A percentile compares a stretch with the other conserved stretches of the same genome.
Evolutionary conservation across 2,888 invertebrate species (phyloP).

Genomic region (Portevinia maculata): DNA sequence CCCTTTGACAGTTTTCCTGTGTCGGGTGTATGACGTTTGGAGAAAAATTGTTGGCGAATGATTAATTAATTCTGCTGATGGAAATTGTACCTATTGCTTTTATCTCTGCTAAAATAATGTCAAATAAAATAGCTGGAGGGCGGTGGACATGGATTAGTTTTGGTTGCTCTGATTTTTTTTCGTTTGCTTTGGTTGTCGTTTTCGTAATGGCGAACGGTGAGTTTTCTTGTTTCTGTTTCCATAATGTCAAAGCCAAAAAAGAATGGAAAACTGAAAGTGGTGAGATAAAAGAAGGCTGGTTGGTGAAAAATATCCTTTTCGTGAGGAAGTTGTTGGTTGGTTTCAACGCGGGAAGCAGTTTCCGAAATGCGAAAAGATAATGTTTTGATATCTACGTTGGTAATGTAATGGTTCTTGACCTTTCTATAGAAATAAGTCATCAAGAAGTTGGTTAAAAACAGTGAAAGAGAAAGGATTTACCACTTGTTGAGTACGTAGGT

Average conservation of each 20-base stretch:
- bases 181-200: conserved; percentile 39
- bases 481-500: neutral
- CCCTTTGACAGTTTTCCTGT: conserved; percentile 44
- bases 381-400: neutral
- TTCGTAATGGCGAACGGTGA: conserved; percentile 59
- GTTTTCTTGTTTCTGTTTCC: conserved; percentile 34
- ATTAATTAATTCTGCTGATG: neutral
- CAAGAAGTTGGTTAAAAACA: neutral
- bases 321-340: neutral
- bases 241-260: conserved; percentile 15
- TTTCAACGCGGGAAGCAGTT: neutral
- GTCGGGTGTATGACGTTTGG: conserved; percentile 22
- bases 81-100: conserved; percentile 11
- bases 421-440: neutral
- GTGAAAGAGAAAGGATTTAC: neutral
- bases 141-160: conserved; percentile 3
- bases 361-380: neutral
- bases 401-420: neutral
- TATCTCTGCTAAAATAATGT: neutral
- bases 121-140: conserved; percentile 7
- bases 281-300: neutral
- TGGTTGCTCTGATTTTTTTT: neutral
- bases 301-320: neutral
- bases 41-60: conserved; percentile 5
- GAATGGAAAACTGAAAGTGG: conserved; percentile 2